Conservation (phyloP, 2,113 vertebrate species). For the Thamnophis sirtalis region DNA sequence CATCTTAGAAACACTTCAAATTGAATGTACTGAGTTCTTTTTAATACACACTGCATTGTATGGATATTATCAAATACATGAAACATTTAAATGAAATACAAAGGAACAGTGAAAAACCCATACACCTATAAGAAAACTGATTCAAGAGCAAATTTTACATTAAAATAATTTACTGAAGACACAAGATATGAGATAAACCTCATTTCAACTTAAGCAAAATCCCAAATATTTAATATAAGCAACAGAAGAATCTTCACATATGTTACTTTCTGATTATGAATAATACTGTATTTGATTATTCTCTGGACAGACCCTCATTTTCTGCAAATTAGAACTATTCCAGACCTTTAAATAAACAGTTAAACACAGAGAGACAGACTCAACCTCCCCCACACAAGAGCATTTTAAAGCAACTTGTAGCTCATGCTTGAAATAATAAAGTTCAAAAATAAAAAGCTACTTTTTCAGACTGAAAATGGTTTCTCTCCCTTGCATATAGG, state of each 20-base stretch:
- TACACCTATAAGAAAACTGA: not conserved
- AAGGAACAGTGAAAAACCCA: not conserved
- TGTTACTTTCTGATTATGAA: conserved; percentile 64
- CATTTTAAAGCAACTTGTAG: conserved; percentile 39
- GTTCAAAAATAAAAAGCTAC: conserved; percentile 51
- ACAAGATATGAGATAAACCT: not conserved
- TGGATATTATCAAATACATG: not conserved
- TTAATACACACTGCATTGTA: not conserved
- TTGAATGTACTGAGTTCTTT: not conserved
- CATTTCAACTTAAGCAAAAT: not conserved
- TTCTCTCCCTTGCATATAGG: conserved; percentile 51
- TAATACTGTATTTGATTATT: conserved; percentile 61
- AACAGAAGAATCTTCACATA: conserved; percentile 4
- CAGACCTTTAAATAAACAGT: not conserved
- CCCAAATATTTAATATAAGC: not conserved
- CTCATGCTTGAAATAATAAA: conserved; percentile 44
- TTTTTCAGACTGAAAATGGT: conserved; percentile 55
- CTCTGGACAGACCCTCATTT: conserved; percentile 53
- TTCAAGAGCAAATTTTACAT: not conserved
- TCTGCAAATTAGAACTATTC: conserved; percentile 27
- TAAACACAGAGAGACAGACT: conserved; percentile 22
- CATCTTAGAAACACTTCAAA: not conserved
- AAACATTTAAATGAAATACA: not conserved
- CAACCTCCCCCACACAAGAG: conserved; percentile 30
- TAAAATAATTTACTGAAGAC: not conserved